Percentiles rank a stretch among this genome's conserved stretches.
Conservation (phyloP, 1,140 invertebrate species). For the Hypsibius dujardini region DNA sequence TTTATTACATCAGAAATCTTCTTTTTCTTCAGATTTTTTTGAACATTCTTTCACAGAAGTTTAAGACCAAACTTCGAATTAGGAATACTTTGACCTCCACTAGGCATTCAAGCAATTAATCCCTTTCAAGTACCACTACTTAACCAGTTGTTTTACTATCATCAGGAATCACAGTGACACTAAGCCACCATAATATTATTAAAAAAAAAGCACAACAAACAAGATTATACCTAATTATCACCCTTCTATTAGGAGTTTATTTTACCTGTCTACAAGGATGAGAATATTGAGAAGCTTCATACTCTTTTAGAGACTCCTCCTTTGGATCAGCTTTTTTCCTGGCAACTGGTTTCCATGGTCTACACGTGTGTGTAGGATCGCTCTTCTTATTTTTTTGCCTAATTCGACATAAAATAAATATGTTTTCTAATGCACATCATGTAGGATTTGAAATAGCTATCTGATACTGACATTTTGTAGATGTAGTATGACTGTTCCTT, state of each 20-base stretch:
- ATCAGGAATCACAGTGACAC: constrained; percentile 41
- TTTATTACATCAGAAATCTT: constrained; percentile 47
- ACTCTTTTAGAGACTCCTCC: constrained; percentile 41
- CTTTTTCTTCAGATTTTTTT: constrained; percentile 45
- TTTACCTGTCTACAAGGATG: constrained; percentile 34
- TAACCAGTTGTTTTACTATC: constrained; percentile 43
- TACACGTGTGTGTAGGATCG: constrained; percentile 51
- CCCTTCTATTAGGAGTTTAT: constrained; percentile 39
- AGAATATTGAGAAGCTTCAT: constrained; percentile 35
- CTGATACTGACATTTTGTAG: constrained; percentile 56
- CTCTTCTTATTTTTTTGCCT: constrained; percentile 42
- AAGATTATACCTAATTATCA: too few species aligned
- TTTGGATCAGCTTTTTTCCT: constrained; percentile 51
- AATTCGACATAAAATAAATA: constrained; percentile 35
- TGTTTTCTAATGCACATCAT: constrained; percentile 44
- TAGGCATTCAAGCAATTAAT: constrained; percentile 42
- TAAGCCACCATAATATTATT: constrained; percentile 40
- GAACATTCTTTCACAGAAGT: constrained; percentile 45
- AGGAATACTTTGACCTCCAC: constrained; percentile 40
- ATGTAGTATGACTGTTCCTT: constrained; percentile 51
- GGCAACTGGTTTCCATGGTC: constrained; percentile 50
- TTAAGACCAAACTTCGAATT: constrained; percentile 43
- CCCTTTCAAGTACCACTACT: constrained; percentile 43
- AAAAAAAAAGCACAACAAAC: too few species aligned
- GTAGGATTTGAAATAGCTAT: constrained; percentile 49